A percentile compares a stretch with the other conserved stretches of the same genome.
Conservation (phyloP, 2,888 invertebrate genomes). For the Fabriciana adippe region DNA sequence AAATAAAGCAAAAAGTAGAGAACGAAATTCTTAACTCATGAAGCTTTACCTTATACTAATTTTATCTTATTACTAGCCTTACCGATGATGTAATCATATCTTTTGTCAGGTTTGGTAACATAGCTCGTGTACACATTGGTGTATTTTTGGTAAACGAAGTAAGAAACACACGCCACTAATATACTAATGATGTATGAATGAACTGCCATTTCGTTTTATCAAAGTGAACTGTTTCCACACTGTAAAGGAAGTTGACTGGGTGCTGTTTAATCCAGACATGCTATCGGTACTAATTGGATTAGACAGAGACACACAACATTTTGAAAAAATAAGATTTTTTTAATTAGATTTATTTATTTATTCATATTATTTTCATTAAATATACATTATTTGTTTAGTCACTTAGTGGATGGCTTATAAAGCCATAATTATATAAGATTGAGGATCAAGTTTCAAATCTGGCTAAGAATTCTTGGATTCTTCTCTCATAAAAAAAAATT, state of each 20-base stretch:
- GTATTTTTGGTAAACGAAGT: slow-evolving; percentile 66
- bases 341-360: no score
- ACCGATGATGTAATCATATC: slow-evolving; percentile 76
- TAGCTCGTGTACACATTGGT: slow-evolving; percentile 59
- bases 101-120: slow-evolving; percentile 61
- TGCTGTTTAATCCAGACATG: slow-evolving; percentile 51
- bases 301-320: slow-evolving; percentile 49
- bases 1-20: background rate
- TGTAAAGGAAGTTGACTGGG: slow-evolving; percentile 34
- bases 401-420: no score
- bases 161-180: slow-evolving; percentile 59
- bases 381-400: no score
- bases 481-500: no score
- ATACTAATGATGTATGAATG: slow-evolving; percentile 60
- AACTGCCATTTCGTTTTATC: slow-evolving; percentile 52
- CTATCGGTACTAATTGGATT: slow-evolving; percentile 67
- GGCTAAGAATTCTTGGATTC: no score
- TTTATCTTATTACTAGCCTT: slow-evolving; percentile 41
- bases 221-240: slow-evolving; percentile 32
- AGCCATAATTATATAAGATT: no score
- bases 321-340: background rate
- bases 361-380: no score
- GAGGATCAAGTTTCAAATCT: no score
- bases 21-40: background rate
- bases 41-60: background rate